phyloP scores from a whole-genome alignment of 37 sponge, comb jelly and placozoan species.

The Tethya wilhelma region DNA sequence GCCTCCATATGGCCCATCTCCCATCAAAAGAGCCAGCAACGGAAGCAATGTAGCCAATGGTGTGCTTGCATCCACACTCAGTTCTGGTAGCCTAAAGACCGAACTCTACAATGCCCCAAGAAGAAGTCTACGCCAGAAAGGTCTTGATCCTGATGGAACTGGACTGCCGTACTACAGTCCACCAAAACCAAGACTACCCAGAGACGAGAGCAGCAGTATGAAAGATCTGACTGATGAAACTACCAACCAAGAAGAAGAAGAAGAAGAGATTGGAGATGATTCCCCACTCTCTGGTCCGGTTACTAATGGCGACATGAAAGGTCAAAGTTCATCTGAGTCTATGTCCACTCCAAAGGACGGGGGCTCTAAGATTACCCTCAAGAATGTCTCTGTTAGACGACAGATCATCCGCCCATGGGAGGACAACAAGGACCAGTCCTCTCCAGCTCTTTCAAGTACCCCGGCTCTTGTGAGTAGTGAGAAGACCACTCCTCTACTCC shows the following conservation, averaged over 20 bases:
- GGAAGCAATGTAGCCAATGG: neutral
- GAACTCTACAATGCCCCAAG: slow-evolving; percentile 22
- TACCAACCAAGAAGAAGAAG: neutral
- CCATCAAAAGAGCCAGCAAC: no score
- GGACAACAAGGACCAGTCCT: neutral
- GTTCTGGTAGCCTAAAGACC: neutral
- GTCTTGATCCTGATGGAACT: slow-evolving; percentile 32
- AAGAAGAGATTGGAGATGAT: neutral
- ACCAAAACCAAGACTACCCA: slow-evolving; percentile 3
- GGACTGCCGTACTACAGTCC: slow-evolving; percentile 72
- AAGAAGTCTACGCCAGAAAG: slow-evolving; percentile 65
- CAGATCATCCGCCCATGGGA: slow-evolving; percentile 29
- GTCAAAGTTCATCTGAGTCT: no score
- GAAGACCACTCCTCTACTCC: slow-evolving; percentile 4
- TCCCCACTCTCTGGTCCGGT: no score
- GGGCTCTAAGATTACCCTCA: no score
- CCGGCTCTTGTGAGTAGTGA: neutral
- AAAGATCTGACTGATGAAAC: neutral
- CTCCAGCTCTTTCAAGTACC: no score
- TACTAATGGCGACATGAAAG: no score
- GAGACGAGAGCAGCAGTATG: neutral
- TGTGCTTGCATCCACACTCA: neutral
- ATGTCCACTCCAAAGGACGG: no score
- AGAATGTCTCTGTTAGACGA: neutral
- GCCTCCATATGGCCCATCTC: no score